Evolutionary conservation across 2,797 vertebrate genomes (phyloP).

Genomic region (Coracias cyanogaster): DNA sequence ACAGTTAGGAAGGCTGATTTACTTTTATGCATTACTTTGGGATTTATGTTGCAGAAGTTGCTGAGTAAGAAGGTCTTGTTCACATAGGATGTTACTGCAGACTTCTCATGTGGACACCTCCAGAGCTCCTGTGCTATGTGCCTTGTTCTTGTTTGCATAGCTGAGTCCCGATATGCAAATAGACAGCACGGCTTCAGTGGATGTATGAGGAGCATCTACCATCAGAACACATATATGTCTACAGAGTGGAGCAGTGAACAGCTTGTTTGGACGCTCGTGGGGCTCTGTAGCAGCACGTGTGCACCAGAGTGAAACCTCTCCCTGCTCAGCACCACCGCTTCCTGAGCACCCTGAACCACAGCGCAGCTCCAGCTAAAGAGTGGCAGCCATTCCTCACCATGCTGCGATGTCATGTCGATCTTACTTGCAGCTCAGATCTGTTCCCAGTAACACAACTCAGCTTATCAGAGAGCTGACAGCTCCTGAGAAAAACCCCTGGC

Average conservation of each 20-base stretch:
- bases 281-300: fast-evolving
- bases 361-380: background rate
- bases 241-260: background rate
- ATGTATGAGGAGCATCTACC: background rate
- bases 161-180: background rate
- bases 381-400: background rate
- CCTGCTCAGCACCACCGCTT: background rate
- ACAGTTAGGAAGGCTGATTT: background rate
- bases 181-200: background rate
- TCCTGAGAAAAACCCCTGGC: background rate
- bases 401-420: background rate
- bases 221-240: fast-evolving
- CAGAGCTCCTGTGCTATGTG: background rate
- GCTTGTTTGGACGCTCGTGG: background rate
- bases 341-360: background rate
- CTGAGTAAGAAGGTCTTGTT: constrained; percentile 16
- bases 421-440: background rate
- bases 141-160: background rate
- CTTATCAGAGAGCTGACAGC: constrained; percentile 18
- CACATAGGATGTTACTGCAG: background rate
- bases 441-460: background rate
- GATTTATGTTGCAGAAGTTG: background rate
- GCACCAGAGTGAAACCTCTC: background rate
- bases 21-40: background rate
- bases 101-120: background rate